A percentile compares a stretch with the other conserved stretches of the same genome.
Evolutionary conservation across 2,113 vertebrate genomes (phyloP).

Genomic region (Dendrocopos noguchii): DNA sequence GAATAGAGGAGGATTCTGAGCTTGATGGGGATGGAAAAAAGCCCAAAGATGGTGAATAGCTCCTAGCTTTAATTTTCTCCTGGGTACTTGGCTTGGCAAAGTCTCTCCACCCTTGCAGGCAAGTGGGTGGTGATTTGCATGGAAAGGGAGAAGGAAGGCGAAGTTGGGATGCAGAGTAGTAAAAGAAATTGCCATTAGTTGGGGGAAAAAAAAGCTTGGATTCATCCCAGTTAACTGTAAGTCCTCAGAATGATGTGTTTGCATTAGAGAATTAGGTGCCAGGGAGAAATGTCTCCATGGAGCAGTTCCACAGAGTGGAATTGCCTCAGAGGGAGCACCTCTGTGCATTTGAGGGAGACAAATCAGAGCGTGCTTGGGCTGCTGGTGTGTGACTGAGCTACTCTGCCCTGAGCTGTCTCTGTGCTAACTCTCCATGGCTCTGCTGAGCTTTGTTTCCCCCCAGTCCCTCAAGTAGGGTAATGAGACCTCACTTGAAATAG

Average conservation of each 20-base stretch:
- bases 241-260: not conserved
- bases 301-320: not conserved
- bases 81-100: conserved; percentile 57
- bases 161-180: conserved; percentile 11
- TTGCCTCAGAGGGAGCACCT: not conserved
- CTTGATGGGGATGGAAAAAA: conserved; percentile 37
- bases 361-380: not conserved
- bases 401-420: not conserved
- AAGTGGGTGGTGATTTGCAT: conserved; percentile 60
- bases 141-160: conserved; percentile 12
- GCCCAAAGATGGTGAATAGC: not conserved
- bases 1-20: conserved; percentile 15
- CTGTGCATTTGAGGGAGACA: not conserved
- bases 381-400: not conserved
- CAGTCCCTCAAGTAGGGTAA: not conserved
- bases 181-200: conserved; percentile 20
- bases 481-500: not conserved
- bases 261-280: not conserved
- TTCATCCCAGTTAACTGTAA: not conserved
- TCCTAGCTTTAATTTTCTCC: conserved; percentile 32
- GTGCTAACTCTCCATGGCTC: not conserved
- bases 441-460: not conserved
- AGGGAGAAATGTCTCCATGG: not conserved
- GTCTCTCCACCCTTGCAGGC: conserved; percentile 63
- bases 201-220: not conserved